phyloP scores from a whole-genome alignment of 2,113 vertebrate species.

The Aegithalos caudatus region DNA sequence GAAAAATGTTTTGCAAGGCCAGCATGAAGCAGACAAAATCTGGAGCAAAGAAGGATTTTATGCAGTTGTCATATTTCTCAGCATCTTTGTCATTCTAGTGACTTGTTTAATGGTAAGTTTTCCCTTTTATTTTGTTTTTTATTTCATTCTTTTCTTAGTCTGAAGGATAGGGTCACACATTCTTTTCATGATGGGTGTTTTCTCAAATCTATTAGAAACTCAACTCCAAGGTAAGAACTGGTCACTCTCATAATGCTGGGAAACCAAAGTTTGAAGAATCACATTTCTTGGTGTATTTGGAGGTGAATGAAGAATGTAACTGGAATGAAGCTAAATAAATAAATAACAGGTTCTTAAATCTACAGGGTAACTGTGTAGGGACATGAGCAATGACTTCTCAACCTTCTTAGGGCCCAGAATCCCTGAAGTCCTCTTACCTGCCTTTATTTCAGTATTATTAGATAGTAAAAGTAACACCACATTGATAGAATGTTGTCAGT shows the following conservation, averaged over 20 bases:
- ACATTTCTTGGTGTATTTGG: neutral
- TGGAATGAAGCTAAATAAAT: neutral
- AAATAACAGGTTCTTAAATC: neutral
- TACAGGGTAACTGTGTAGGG: neutral
- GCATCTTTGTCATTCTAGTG: conserved; percentile 89
- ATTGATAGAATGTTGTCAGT: neutral
- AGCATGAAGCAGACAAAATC: conserved; percentile 84
- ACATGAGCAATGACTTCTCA: neutral
- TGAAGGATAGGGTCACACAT: neutral
- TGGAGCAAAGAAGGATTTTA: conserved; percentile 93
- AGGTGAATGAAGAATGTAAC: neutral
- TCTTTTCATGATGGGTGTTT: neutral
- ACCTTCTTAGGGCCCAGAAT: neutral
- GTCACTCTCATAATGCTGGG: neutral
- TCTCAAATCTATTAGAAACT: neutral
- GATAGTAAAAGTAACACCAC: neutral
- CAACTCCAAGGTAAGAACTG: neutral
- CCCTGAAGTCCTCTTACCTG: neutral
- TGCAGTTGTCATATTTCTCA: conserved; percentile 90
- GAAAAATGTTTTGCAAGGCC: conserved; percentile 92
- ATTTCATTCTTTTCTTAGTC: neutral
- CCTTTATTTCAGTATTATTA: conserved; percentile 13
- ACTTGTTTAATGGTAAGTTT: conserved; percentile 93
- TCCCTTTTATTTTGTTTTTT: neutral
- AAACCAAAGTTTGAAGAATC: neutral